A percentile compares a stretch with the other conserved stretches of the same genome.
These are phyloP conservation scores for Heterotis niloticus DNA, from an alignment of 2,113 vertebrate species.

Conservation along the genomic window DNA sequence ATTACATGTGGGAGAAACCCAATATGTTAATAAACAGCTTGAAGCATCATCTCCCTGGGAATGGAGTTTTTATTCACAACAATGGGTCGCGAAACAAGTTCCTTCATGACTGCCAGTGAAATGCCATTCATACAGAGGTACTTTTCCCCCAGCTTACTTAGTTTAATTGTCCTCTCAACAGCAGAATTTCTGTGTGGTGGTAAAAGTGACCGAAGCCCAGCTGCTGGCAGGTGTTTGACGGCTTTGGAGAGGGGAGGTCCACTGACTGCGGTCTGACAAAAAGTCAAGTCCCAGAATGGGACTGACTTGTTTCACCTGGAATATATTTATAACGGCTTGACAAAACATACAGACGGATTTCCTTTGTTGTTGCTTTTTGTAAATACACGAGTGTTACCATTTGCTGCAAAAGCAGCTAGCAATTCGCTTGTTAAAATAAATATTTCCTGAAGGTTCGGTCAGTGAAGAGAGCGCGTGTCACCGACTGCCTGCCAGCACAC, in stretches of 20 bases:
- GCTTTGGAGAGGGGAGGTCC: constrained; percentile 35
- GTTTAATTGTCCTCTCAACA: constrained; percentile 53
- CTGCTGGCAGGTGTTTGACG: constrained; percentile 45
- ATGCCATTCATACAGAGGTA: constrained; percentile 44
- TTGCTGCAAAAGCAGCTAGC: constrained; percentile 54
- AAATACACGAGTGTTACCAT: constrained; percentile 54
- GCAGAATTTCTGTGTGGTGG: constrained; percentile 31
- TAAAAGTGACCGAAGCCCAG: constrained; percentile 30
- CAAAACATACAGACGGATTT: constrained; percentile 28
- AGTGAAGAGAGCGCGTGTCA: constrained; percentile 47
- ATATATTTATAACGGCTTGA: constrained; percentile 35
- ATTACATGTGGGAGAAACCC: constrained; percentile 58
- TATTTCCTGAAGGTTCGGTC: constrained; percentile 55
- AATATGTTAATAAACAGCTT: constrained; percentile 60
- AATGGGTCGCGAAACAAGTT: constrained; percentile 48
- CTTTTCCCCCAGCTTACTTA: constrained; percentile 25
- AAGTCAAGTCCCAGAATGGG: constrained; percentile 17
- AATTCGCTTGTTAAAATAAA: constrained; percentile 65
- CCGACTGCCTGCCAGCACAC: constrained; percentile 49
- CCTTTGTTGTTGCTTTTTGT: too few species aligned
- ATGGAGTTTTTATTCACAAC: constrained; percentile 60
- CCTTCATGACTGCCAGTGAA: constrained; percentile 42
- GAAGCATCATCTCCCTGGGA: constrained; percentile 47
- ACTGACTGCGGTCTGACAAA: background rate
- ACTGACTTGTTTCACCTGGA: constrained; percentile 28